These are phyloP conservation scores for Oncorhynchus keta DNA, from an alignment of 2,113 vertebrate genomes.

Conservation along the genomic window DNA sequence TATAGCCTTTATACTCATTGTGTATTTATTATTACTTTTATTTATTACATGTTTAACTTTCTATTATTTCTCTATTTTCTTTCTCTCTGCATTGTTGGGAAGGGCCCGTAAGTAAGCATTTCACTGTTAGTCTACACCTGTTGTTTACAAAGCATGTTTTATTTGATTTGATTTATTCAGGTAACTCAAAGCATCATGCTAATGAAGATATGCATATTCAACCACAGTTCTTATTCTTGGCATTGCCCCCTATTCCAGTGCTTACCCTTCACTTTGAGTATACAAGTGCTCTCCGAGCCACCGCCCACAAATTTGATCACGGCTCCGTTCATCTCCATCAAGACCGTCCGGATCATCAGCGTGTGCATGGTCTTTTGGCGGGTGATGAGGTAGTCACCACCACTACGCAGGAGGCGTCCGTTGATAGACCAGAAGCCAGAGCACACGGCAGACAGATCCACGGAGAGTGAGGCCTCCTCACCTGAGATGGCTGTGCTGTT, in stretches of 20 bases:
- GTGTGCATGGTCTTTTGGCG: constrained; percentile 80
- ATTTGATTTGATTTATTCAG: no score
- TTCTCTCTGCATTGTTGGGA: no score
- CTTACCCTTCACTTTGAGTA: constrained; percentile 85
- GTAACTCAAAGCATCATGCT: no score
- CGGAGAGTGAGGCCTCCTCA: constrained; percentile 81
- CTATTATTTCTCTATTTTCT: no score
- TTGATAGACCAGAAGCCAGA: constrained; percentile 85
- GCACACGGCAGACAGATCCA: constrained; percentile 82
- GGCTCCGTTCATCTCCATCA: constrained; percentile 72
- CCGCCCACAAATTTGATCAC: constrained; percentile 86
- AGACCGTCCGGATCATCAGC: constrained; percentile 78
- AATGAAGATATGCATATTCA: no score
- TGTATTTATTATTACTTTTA: no score
- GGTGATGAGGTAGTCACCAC: constrained; percentile 78
- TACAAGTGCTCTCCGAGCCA: constrained; percentile 79
- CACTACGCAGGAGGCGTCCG: constrained; percentile 78
- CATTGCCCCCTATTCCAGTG: background rate
- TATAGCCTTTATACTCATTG: no score
- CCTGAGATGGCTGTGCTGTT: constrained; percentile 69
- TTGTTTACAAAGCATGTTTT: no score
- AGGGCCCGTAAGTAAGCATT: no score
- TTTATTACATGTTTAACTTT: no score
- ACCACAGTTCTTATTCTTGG: background rate
- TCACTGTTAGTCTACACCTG: no score